These are phyloP conservation scores for Thecophora atra DNA, from an alignment of 2,888 invertebrate species.

Conservation along the genomic window DNA sequence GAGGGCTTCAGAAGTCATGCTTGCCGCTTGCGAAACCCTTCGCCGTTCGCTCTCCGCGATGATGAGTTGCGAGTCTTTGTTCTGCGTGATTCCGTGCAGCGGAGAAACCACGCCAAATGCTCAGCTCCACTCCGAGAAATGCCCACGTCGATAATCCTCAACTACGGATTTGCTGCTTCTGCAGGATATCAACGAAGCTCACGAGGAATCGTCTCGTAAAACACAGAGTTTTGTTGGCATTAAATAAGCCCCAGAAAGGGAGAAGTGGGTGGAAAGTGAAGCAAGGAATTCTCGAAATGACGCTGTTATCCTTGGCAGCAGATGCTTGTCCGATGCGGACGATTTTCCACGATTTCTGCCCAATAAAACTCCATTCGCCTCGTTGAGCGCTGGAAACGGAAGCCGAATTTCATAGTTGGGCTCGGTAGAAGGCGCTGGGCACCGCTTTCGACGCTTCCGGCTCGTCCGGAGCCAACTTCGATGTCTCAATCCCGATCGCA, in stretches of 20 bases:
- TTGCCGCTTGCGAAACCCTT: too few species aligned
- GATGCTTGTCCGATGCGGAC: constrained; percentile 34
- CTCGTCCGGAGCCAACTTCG: not conserved
- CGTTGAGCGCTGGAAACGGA: constrained; percentile 13
- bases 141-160: too few species aligned
- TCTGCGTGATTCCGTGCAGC: too few species aligned
- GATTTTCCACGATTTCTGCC: constrained; percentile 35
- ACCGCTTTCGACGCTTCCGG: constrained; percentile 10
- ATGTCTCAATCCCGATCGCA: constrained; percentile 33
- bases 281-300: constrained; percentile 36
- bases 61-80: too few species aligned
- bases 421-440: constrained; percentile 22
- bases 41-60: too few species aligned
- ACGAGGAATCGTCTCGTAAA: too few species aligned
- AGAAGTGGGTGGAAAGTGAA: constrained; percentile 23
- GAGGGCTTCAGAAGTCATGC: too few species aligned
- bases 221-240: not conserved
- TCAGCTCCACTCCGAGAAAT: too few species aligned
- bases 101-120: too few species aligned
- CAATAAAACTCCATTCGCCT: constrained; percentile 31
- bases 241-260: not conserved
- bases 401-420: constrained; percentile 34
- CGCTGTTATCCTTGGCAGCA: constrained; percentile 37
- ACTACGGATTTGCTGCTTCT: too few species aligned
- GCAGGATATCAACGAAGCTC: too few species aligned